Evolutionary conservation across 2,113 vertebrate genomes (phyloP), one percentile per base, ranked within the genome.

Genomic region (Macrotus californicus): DNA sequence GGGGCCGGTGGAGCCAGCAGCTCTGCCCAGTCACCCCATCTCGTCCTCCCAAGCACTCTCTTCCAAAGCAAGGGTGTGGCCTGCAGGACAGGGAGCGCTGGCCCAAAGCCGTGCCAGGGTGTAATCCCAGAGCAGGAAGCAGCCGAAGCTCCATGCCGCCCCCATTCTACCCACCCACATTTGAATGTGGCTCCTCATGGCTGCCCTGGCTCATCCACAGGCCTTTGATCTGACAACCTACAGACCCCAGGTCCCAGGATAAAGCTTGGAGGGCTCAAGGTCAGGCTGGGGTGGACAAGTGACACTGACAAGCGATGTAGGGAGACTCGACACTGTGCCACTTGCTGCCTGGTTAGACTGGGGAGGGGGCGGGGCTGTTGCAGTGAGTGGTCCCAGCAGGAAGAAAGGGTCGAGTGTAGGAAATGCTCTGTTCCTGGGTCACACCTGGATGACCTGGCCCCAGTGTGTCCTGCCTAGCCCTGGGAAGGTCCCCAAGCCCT

Each of bases 111-210:
- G 7, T 0, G 67, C 34, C 21, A 16, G 54, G 72, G 22, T 67
- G 12, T 19, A 4, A 80, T 2, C 39, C 54, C 2, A 12, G 41
- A n/a, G 41, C 11, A 13, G 66, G 39, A 24, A 50, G 70, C 66
- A 50, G 34, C 1, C 29, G 12, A 6, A 7, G 7, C 52, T 15
- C 34, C 7, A 14, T 3, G n/a, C 31, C 1, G 5, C 15, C 15
- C 39, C 7, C 41, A 21, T 6, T 3, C 77, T 0, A 34, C 16
- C 19, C n/a, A 52, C 34, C 34, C 67, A 50, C n/a, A 1, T 31
- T 13, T 75, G 54, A 70, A 70, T 0, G 6, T 6, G 19, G 66
- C 41, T 67, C 67, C 54, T 89, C 41, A 7, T 0, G 39, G 48
- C 31, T 73, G 31, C 0, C 61, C 34, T 6, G 22, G 34, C 29